Conservation (phyloP, 2,113 vertebrate genomes). For the Neogobius melanostomus region DNA sequence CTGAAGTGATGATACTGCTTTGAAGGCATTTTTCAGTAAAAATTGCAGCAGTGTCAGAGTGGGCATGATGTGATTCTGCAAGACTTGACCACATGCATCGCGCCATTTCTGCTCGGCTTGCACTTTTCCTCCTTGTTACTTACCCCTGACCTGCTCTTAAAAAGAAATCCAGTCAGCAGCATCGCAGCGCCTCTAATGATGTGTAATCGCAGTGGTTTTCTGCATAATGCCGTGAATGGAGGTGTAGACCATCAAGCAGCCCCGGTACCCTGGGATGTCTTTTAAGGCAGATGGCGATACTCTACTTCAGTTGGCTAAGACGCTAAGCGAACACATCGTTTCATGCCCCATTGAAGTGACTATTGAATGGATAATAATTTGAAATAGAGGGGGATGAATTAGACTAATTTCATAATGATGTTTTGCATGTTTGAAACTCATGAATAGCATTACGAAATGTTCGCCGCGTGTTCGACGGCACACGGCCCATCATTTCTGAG, state of each 20-base stretch:
- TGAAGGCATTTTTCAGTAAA: slow-evolving; percentile 48
- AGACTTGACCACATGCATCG: slow-evolving; percentile 63
- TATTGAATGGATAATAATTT: slow-evolving; percentile 39
- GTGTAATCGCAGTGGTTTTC: slow-evolving; percentile 66
- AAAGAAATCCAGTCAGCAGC: slow-evolving; percentile 69
- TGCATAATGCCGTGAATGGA: slow-evolving; percentile 60
- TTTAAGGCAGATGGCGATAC: slow-evolving; percentile 61
- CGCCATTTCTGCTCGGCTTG: slow-evolving; percentile 59
- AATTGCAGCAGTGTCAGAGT: slow-evolving; percentile 62
- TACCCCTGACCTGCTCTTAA: slow-evolving; percentile 69
- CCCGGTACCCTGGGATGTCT: slow-evolving; percentile 55
- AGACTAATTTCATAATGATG: slow-evolving; percentile 50
- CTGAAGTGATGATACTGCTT: slow-evolving; percentile 48
- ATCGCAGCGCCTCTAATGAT: slow-evolving; percentile 62
- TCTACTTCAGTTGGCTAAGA: slow-evolving; percentile 52
- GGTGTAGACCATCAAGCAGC: slow-evolving; percentile 53
- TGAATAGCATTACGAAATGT: slow-evolving; percentile 54
- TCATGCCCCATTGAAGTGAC: slow-evolving; percentile 46
- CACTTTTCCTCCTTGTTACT: slow-evolving; percentile 66
- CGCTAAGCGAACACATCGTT: slow-evolving; percentile 37
- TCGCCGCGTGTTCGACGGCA: slow-evolving; percentile 25
- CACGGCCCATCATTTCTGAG: slow-evolving; percentile 34
- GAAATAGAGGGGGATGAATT: slow-evolving; percentile 43
- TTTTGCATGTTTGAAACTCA: slow-evolving; percentile 22
- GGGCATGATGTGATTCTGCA: slow-evolving; percentile 60